Conservation (phyloP, 1,140 invertebrate genomes). For the Heliconius congener region DNA sequence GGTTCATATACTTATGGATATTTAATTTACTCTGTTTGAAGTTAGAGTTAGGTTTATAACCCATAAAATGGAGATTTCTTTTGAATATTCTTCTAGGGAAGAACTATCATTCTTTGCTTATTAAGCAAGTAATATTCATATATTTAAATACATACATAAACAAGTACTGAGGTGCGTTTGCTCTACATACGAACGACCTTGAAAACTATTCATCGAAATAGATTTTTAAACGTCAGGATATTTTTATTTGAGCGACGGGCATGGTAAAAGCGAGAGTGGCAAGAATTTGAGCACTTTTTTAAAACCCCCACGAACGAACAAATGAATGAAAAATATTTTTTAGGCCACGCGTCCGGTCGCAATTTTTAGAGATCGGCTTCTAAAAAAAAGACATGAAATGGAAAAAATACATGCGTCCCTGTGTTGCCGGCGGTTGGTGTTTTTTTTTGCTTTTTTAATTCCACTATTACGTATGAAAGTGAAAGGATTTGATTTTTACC, state of each 20-base stretch:
- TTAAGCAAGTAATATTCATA: neutral
- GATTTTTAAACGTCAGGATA: slow-evolving; percentile 50
- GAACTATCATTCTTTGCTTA: too few relatives aligned
- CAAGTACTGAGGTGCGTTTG: neutral
- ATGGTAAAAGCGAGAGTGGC: slow-evolving; percentile 56
- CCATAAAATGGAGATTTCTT: neutral
- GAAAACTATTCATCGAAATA: slow-evolving; percentile 46
- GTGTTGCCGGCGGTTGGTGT: slow-evolving; percentile 8
- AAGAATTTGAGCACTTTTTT: slow-evolving; percentile 63
- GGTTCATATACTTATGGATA: neutral
- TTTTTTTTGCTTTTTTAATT: slow-evolving; percentile 40
- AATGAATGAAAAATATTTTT: slow-evolving; percentile 63
- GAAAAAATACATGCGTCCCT: slow-evolving; percentile 35
- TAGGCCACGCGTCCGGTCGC: slow-evolving; percentile 52
- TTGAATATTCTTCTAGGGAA: neutral
- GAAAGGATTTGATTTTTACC: slow-evolving; percentile 41
- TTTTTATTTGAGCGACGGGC: slow-evolving; percentile 58
- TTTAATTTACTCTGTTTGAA: neutral
- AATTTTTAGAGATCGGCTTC: slow-evolving; percentile 58
- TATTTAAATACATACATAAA: neutral
- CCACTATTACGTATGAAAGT: slow-evolving; percentile 44
- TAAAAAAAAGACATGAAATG: slow-evolving; percentile 45
- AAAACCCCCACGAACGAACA: slow-evolving; percentile 39
- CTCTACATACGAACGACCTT: slow-evolving; percentile 31
- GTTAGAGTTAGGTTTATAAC: neutral